A percentile compares a stretch with the other conserved stretches of the same genome.
phyloP scores from a whole-genome alignment of 2,113 vertebrate species.

The Chionomys nivalis region DNA sequence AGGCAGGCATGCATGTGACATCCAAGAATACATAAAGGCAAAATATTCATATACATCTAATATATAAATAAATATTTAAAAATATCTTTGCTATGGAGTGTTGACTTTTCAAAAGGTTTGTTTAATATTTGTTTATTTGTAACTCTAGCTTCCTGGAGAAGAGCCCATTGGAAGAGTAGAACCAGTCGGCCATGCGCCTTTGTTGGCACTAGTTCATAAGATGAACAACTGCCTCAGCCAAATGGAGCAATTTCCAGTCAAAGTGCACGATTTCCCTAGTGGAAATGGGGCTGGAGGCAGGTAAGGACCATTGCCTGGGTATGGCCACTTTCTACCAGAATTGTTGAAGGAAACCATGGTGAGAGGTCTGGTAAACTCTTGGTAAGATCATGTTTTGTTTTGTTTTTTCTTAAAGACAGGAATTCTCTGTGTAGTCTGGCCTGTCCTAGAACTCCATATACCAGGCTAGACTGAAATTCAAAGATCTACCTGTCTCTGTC shows the following conservation, averaged over 20 bases:
- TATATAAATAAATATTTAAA: no score
- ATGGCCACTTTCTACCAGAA: conserved; percentile 49
- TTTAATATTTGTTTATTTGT: conserved; percentile 53
- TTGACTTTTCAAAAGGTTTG: conserved; percentile 12
- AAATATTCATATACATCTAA: no score
- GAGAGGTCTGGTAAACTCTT: not conserved
- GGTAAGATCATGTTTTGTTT: not conserved
- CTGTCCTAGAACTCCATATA: not conserved
- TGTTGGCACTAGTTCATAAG: conserved; percentile 96
- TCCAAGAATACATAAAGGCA: no score
- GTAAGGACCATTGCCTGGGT: conserved; percentile 88
- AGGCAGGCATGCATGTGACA: no score
- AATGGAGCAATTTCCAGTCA: conserved; percentile 99
- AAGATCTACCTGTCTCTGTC: not conserved
- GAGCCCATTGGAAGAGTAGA: conserved; percentile 94
- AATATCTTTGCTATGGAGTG: conserved; percentile 1
- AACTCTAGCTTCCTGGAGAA: conserved; percentile 93
- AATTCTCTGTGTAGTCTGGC: not conserved
- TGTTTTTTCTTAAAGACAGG: not conserved
- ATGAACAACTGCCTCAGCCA: conserved; percentile 99
- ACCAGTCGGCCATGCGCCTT: conserved; percentile 92
- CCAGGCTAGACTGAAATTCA: not conserved
- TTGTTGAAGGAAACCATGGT: not conserved
- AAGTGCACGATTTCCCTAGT: conserved; percentile 99
- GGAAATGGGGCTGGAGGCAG: conserved; percentile 99